Evolutionary conservation across 2,113 vertebrate genomes (phyloP).

Genomic region (Ceratotherium simum): DNA sequence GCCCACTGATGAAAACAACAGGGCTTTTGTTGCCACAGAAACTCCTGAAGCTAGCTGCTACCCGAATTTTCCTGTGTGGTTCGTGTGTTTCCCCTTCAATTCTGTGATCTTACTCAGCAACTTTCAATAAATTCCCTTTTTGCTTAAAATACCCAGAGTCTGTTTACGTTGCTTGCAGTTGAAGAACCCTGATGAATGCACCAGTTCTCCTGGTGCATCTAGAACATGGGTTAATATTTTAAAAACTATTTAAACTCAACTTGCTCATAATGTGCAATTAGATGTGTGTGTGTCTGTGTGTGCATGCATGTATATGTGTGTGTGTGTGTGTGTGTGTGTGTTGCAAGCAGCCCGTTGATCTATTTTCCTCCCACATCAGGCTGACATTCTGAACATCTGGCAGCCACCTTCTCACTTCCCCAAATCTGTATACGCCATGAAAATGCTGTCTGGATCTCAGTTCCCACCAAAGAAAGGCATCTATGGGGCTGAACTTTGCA

Average conservation of each 20-base stretch:
- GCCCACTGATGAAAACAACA: neutral
- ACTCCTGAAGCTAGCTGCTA: neutral
- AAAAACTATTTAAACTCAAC: neutral
- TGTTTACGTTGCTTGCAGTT: neutral
- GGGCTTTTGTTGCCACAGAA: neutral
- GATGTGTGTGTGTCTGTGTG: neutral
- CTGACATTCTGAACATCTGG: conserved; percentile 20
- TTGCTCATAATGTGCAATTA: neutral
- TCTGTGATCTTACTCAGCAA: neutral
- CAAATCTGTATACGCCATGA: neutral
- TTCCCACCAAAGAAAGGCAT: neutral
- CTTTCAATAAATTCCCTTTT: neutral
- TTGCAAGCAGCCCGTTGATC: neutral
- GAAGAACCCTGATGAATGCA: neutral
- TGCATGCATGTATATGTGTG: too few relatives aligned
- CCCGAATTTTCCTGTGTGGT: neutral
- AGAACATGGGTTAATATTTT: neutral
- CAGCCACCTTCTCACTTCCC: neutral
- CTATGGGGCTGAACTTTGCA: neutral
- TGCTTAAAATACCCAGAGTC: neutral
- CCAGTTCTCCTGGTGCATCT: neutral
- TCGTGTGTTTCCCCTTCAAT: neutral
- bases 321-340: too few relatives aligned
- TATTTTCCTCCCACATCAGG: neutral
- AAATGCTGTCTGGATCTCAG: neutral